These are phyloP conservation scores for Cricetomys ansorgei DNA, from an alignment of 2,113 vertebrate species.

Conservation along the genomic window DNA sequence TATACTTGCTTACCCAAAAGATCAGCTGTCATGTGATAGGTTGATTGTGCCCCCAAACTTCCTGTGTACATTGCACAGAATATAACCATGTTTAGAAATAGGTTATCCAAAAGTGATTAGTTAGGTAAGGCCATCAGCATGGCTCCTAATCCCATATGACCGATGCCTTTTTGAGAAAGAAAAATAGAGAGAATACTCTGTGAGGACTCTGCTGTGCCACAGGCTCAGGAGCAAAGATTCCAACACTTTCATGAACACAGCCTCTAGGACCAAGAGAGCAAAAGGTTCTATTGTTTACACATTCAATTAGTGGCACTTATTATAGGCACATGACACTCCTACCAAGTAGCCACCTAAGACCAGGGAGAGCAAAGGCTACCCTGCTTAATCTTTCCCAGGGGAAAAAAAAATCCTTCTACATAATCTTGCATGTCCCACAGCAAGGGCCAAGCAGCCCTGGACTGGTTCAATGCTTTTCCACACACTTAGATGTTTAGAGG, in stretches of 20 bases:
- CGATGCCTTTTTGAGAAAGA: not conserved
- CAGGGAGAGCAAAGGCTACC: not conserved
- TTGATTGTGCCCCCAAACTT: not conserved
- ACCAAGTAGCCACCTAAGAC: not conserved
- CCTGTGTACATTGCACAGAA: not conserved
- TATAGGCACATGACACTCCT: not conserved
- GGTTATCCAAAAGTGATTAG: not conserved
- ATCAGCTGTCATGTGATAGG: not conserved
- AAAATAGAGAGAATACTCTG: not conserved
- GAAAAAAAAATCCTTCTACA: not conserved
- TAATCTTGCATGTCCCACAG: not conserved
- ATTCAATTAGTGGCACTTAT: not conserved
- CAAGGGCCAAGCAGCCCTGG: not conserved
- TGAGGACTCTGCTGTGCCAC: not conserved
- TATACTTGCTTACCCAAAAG: not conserved
- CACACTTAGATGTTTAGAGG: not conserved
- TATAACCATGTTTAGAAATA: not conserved
- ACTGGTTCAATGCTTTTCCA: not conserved
- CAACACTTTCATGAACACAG: not conserved
- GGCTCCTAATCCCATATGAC: not conserved
- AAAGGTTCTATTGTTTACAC: not conserved
- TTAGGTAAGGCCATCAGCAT: not conserved
- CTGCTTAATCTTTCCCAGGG: not conserved
- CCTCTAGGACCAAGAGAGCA: not conserved
- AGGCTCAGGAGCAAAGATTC: not conserved